Evolutionary conservation across 2,113 vertebrate genomes (phyloP).

Genomic region (Pteronura brasiliensis): DNA sequence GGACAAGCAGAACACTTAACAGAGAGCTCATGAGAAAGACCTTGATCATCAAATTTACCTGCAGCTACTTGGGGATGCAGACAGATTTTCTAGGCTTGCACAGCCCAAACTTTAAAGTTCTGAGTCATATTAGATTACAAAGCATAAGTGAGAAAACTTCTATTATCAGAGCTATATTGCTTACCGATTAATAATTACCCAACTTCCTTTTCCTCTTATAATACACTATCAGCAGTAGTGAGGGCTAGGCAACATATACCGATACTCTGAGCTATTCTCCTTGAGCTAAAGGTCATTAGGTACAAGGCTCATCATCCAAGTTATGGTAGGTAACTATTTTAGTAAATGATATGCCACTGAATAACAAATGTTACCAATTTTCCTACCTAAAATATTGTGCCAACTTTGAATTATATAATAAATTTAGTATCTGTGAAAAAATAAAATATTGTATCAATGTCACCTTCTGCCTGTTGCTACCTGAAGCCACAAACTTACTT

Average conservation of each 20-base stretch:
- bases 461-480: not conserved
- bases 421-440: no score
- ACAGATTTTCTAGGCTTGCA: not conserved
- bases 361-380: not conserved
- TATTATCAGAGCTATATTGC: not conserved
- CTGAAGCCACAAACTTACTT: not conserved
- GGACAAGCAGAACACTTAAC: not conserved
- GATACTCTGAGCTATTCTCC: not conserved
- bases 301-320: not conserved
- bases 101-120: not conserved
- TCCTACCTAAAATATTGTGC: not conserved
- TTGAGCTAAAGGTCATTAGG: not conserved
- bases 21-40: not conserved
- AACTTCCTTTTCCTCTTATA: not conserved
- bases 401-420: no score
- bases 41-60: not conserved
- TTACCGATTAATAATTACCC: not conserved
- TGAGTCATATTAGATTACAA: not conserved
- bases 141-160: not conserved
- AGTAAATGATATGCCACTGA: not conserved
- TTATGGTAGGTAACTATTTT: not conserved
- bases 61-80: not conserved
- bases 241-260: not conserved
- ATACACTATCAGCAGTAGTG: not conserved
- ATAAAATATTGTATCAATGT: no score